phyloP scores from a whole-genome alignment of 2,888 invertebrate genomes.

The Dolichomitus sp. region DNA sequence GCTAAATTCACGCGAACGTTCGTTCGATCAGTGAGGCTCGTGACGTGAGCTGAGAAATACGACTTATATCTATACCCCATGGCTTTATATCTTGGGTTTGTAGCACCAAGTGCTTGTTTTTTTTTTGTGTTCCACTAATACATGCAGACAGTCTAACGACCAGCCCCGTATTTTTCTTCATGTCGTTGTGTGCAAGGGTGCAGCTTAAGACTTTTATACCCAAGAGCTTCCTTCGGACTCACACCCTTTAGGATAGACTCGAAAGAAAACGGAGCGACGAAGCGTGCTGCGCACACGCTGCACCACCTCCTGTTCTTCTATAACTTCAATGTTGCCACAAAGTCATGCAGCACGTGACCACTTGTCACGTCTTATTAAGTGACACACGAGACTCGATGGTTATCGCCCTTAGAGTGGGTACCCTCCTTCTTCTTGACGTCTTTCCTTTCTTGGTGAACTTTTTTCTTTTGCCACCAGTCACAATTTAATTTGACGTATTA shows the following conservation, averaged over 20 bases:
- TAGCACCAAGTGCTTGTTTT: constrained; percentile 16
- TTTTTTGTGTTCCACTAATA: constrained; percentile 28
- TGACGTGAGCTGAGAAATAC: constrained; percentile 61
- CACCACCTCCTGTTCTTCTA: neutral
- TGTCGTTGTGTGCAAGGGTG: constrained; percentile 6
- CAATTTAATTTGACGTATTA: constrained; percentile 56
- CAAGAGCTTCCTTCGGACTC: neutral
- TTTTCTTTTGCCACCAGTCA: neutral
- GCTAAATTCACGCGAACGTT: constrained; percentile 71
- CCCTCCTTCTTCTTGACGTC: constrained; percentile 11
- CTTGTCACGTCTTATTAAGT: constrained; percentile 84
- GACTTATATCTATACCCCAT: constrained; percentile 62
- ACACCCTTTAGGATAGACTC: constrained; percentile 17
- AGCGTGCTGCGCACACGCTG: constrained; percentile 8
- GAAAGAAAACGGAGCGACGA: constrained; percentile 26
- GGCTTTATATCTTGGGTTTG: constrained; percentile 47
- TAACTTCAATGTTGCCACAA: constrained; percentile 36
- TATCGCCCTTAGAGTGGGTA: constrained; percentile 31
- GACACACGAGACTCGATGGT: constrained; percentile 69
- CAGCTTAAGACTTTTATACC: neutral
- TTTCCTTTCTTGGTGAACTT: neutral
- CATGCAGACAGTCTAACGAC: constrained; percentile 41
- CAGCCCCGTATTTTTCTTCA: constrained; percentile 23
- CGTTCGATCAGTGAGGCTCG: constrained; percentile 71
- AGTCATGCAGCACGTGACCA: constrained; percentile 78